Evolutionary conservation across 2,113 vertebrate species (phyloP).

Genomic region (Psophia crepitans): DNA sequence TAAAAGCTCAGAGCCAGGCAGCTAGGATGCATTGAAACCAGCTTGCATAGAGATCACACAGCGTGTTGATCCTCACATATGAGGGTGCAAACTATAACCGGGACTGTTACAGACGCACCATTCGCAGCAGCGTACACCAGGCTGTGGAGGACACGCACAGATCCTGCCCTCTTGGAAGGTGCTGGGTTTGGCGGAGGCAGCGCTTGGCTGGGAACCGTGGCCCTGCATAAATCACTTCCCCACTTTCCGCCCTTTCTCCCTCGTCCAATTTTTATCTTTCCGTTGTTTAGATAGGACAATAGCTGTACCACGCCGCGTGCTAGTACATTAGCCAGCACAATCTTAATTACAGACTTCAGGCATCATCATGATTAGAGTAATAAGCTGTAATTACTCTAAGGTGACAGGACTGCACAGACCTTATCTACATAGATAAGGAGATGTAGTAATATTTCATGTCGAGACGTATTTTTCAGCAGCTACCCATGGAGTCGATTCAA

Average conservation of each 20-base stretch:
- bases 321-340: conserved; percentile 56
- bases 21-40: not conserved
- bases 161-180: not conserved
- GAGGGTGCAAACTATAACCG: not conserved
- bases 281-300: conserved; percentile 50
- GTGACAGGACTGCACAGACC: conserved; percentile 35
- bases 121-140: fast-evolving
- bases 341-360: conserved; percentile 65
- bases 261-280: conserved; percentile 14
- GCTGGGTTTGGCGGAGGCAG: not conserved
- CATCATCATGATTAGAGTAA: conserved; percentile 63
- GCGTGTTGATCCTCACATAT: fast-evolving
- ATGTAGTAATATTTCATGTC: conserved; percentile 45
- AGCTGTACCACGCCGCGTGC: not conserved
- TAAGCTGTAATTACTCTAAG: conserved; percentile 66
- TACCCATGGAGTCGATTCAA: conserved; percentile 7
- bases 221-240: conserved; percentile 36
- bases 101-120: fast-evolving
- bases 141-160: fast-evolving
- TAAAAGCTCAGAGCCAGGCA: not conserved
- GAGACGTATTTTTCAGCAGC: conserved; percentile 34
- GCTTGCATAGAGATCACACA: fast-evolving
- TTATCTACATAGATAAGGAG: conserved; percentile 50
- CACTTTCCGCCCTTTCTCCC: not conserved
- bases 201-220: not conserved